Conservation (phyloP, 2,888 invertebrate species). For the Sisyra nigra region DNA sequence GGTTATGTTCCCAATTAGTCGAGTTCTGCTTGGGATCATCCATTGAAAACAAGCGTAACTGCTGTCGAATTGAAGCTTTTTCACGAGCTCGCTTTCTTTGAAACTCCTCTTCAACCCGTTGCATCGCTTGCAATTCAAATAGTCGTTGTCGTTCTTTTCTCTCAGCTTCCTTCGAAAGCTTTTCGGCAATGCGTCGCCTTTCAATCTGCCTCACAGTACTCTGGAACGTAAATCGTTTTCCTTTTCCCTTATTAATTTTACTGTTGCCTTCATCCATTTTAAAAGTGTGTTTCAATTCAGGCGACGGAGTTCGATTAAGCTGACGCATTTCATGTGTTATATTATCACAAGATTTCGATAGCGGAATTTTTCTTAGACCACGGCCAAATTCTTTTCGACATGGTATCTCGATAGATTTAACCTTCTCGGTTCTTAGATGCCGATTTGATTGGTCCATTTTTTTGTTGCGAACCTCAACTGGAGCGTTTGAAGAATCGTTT, state of each 20-base stretch:
- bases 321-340: conserved; percentile 19
- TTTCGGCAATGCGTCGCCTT: conserved; percentile 54
- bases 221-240: conserved; percentile 66
- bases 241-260: conserved; percentile 20
- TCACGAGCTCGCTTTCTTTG: conserved; percentile 66
- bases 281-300: conserved; percentile 9
- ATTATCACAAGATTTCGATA: conserved; percentile 33
- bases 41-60: conserved; percentile 51
- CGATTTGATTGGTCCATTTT: not conserved
- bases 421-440: not conserved
- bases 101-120: conserved; percentile 74
- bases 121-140: conserved; percentile 67
- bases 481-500: not conserved
- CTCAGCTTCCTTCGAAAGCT: conserved; percentile 59
- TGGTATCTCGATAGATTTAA: conserved; percentile 6
- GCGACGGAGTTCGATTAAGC: conserved; percentile 8
- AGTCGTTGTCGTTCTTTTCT: conserved; percentile 57
- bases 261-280: not conserved
- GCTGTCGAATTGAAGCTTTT: conserved; percentile 59
- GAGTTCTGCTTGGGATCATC: conserved; percentile 40
- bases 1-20: conserved; percentile 27
- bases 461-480: conserved; percentile 5
- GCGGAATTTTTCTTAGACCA: conserved; percentile 12
- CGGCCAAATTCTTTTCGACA: conserved; percentile 3
- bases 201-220: conserved; percentile 72